A percentile compares a stretch with the other conserved stretches of the same genome.
phyloP scores from a whole-genome alignment of 2,888 invertebrate species.

The Agonopterix arenella region DNA sequence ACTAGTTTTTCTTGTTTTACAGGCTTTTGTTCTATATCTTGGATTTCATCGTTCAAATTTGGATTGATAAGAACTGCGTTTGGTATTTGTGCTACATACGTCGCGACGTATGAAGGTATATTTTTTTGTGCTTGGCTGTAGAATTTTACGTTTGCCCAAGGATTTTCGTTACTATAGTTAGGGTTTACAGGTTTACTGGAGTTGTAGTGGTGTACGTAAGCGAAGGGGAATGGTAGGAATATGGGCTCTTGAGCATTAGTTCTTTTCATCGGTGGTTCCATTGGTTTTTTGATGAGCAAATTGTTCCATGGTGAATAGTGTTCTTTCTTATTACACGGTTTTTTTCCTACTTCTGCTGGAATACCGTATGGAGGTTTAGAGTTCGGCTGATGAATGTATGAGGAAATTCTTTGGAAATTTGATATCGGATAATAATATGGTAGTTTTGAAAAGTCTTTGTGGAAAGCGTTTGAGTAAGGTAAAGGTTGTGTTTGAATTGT shows the following conservation, averaged over 20 bases:
- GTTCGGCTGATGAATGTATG: constrained; percentile 30
- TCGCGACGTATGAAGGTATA: constrained; percentile 16
- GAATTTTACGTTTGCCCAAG: constrained; percentile 27
- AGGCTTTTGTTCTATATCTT: constrained; percentile 8
- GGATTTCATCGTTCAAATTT: constrained; percentile 17
- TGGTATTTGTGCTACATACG: constrained; percentile 15
- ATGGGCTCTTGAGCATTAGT: constrained; percentile 19
- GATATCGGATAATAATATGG: constrained; percentile 50
- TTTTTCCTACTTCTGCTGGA: too few species aligned
- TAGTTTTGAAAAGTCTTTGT: constrained; percentile 29
- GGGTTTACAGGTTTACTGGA: constrained; percentile 19
- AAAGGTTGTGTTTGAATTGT: not conserved
- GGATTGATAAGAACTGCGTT: constrained; percentile 23
- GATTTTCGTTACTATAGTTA: constrained; percentile 23
- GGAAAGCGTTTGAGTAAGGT: not conserved
- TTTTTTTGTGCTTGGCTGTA: constrained; percentile 20
- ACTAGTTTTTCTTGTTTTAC: constrained; percentile 8
- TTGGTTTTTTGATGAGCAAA: not conserved
- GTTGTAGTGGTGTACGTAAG: constrained; percentile 36
- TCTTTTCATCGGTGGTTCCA: not conserved
- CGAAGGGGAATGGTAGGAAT: constrained; percentile 42
- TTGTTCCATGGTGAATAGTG: too few species aligned
- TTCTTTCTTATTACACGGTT: too few species aligned
- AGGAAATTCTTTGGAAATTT: constrained; percentile 36
- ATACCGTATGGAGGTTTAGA: not conserved